Conservation (phyloP, 35 echinoderm and acorn worm genomes). For the Holothuria glaberrima region DNA sequence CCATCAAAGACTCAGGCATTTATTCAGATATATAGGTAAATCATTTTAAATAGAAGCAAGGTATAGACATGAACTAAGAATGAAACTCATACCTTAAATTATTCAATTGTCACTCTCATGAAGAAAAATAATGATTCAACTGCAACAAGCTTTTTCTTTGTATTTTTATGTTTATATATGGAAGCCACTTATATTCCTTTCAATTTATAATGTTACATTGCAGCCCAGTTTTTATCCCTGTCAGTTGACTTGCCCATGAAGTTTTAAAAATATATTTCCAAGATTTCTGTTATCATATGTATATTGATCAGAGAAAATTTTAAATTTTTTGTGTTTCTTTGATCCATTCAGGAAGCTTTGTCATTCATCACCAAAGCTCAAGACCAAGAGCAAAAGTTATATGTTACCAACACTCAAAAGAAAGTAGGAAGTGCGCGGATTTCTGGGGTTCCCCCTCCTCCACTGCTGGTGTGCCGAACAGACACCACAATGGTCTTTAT, state of each 20-base stretch:
- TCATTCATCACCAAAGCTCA: slow-evolving; percentile 86
- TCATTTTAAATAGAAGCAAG: too few species aligned
- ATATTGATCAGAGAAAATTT: not conserved
- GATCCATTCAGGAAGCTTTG: slow-evolving; percentile 67
- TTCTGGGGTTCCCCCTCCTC: slow-evolving; percentile 82
- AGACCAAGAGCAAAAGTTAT: slow-evolving; percentile 89
- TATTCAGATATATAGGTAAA: too few species aligned
- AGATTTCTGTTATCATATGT: too few species aligned
- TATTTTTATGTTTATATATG: not conserved
- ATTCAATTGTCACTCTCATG: too few species aligned
- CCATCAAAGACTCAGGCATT: too few species aligned
- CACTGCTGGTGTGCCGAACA: slow-evolving; percentile 86
- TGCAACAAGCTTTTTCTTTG: not conserved
- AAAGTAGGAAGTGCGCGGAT: slow-evolving; percentile 53
- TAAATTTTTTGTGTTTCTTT: not conserved
- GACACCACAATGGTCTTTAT: slow-evolving; percentile 93
- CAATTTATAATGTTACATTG: too few species aligned
- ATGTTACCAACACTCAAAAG: slow-evolving; percentile 68
- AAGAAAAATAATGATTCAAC: not conserved
- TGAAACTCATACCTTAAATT: too few species aligned
- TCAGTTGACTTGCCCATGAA: too few species aligned
- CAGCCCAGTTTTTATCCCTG: too few species aligned
- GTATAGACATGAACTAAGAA: too few species aligned
- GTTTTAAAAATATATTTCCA: too few species aligned
- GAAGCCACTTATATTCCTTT: not conserved